These are phyloP conservation scores for Toxotes chatareus DNA, from an alignment of 2,113 vertebrate genomes.

Conservation along the genomic window DNA sequence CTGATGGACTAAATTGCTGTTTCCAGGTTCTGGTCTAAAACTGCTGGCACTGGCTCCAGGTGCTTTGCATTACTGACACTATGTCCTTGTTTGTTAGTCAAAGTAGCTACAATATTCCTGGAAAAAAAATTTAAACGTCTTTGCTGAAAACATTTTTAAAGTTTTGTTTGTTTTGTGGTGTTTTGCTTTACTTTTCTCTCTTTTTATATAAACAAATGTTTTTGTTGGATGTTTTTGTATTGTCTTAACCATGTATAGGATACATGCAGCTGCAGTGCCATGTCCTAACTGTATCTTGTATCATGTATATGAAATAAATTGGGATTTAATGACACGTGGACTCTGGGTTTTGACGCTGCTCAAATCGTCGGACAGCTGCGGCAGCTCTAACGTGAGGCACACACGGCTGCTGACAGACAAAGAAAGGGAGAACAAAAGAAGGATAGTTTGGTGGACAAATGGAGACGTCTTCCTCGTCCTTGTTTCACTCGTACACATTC, in stretches of 20 bases:
- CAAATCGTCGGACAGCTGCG: constrained; percentile 33
- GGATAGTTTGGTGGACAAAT: background rate
- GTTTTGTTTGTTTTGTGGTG: constrained; percentile 38
- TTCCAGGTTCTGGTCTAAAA: constrained; percentile 20
- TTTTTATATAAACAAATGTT: constrained; percentile 69
- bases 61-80: constrained; percentile 33
- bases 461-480: constrained; percentile 5
- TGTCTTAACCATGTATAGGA: constrained; percentile 60
- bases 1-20: background rate
- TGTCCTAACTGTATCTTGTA: constrained; percentile 75
- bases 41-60: constrained; percentile 33
- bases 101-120: constrained; percentile 44
- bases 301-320: constrained; percentile 82
- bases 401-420: constrained; percentile 28
- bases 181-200: constrained; percentile 42
- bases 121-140: constrained; percentile 6
- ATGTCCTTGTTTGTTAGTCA: constrained; percentile 31
- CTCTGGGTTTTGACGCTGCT: constrained; percentile 56
- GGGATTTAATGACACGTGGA: constrained; percentile 56
- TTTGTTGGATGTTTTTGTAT: constrained; percentile 65
- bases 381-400: background rate
- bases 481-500: background rate
- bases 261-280: constrained; percentile 65
- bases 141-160: constrained; percentile 39
- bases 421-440: constrained; percentile 11